Evolutionary conservation across 2,888 invertebrate genomes (phyloP).

Genomic region (Odontothrips loti): DNA sequence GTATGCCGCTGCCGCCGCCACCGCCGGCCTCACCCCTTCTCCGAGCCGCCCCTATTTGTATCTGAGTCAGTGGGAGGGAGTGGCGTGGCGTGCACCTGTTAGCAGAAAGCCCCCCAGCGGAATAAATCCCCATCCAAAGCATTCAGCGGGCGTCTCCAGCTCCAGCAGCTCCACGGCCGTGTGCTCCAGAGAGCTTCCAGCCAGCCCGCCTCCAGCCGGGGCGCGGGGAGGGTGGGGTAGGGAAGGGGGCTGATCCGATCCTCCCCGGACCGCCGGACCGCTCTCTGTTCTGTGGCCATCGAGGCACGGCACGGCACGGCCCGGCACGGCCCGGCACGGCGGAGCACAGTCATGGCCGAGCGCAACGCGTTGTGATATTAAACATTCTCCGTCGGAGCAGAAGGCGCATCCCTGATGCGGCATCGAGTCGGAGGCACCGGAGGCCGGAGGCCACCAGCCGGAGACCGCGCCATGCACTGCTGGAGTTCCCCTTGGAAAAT

Average conservation of each 20-base stretch:
- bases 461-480: no score
- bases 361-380: constrained; percentile 6
- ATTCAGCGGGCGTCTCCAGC: background rate
- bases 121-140: constrained; percentile 1
- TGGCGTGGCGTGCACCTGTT: background rate
- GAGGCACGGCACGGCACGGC: no score
- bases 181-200: background rate
- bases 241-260: background rate
- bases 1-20: background rate
- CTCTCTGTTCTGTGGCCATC: no score
- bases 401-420: background rate
- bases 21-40: background rate
- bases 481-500: no score
- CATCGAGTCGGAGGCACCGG: background rate
- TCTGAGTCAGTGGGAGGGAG: no score
- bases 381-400: constrained; percentile 12
- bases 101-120: background rate
- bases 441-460: no score
- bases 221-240: background rate
- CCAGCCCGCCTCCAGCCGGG: background rate
- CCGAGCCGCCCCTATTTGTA: background rate
- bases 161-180: background rate
- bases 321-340: no score
- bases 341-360: no score
- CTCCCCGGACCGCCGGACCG: no score